Evolutionary conservation across 2,888 invertebrate species (phyloP).

Genomic region (Petrolisthes cinctipes): DNA sequence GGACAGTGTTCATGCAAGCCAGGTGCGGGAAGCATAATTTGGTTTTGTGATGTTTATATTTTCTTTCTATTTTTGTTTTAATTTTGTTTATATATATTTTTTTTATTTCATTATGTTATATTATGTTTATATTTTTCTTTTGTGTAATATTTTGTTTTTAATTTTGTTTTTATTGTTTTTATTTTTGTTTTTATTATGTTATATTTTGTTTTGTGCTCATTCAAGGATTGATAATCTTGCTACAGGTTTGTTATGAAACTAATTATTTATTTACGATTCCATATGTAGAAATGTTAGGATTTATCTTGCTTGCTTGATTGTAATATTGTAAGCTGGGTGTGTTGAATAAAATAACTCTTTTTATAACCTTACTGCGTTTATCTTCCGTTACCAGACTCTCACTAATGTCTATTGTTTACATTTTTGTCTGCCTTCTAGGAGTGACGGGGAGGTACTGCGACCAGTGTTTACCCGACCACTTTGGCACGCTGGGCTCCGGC

Average conservation of each 20-base stretch:
- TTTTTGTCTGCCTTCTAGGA: slow-evolving; percentile 72
- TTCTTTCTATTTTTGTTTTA: background rate
- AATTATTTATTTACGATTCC: no score
- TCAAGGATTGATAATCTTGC: background rate
- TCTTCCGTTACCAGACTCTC: no score
- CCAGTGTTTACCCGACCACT: slow-evolving; percentile 72
- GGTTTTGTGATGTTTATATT: background rate
- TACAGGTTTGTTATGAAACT: background rate
- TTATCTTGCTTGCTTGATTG: no score
- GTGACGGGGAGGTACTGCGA: slow-evolving; percentile 84
- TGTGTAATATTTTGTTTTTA: background rate
- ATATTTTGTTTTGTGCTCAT: background rate
- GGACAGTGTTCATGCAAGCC: slow-evolving; percentile 67
- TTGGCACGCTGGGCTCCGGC: slow-evolving; percentile 53
- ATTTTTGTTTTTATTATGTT: background rate
- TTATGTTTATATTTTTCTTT: background rate
- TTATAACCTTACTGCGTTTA: no score
- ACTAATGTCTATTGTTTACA: no score
- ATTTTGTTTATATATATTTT: background rate
- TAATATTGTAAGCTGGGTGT: no score
- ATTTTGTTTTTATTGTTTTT: background rate
- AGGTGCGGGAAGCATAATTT: slow-evolving; percentile 31
- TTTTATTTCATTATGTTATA: background rate
- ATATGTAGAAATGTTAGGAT: no score
- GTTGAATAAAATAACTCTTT: no score